Evolutionary conservation across 1,140 invertebrate species (phyloP), one percentile per base, ranked within the genome.

Genomic region (Oreohelix idahoensis): DNA sequence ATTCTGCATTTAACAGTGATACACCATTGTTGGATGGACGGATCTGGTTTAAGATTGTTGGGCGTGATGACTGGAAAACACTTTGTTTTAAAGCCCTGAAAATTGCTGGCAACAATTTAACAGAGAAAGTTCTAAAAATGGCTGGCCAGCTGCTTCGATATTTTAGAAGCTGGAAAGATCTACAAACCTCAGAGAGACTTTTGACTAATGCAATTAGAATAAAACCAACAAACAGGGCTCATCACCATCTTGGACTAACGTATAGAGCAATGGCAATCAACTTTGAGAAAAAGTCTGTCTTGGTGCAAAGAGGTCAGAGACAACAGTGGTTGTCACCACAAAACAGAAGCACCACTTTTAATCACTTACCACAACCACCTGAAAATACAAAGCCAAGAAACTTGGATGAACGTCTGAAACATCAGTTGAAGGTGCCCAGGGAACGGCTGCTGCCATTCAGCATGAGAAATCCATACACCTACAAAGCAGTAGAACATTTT

Each of bases 91-190:
- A 66, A 32, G n/a, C 63, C 29, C 1, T 58, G 15, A 23, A n/a
- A 58, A 32, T 66, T 32, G 11, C 4, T 0, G 11, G 63, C 4
- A n/a, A 66, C 17, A 32, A 66, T 66, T 23, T 13, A 5, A 2
- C 63, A 32, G 63, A 66, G 29, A 66, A 66, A 66, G 63, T 66
- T 11, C 29, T 66, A 66, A 66, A 66, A 66, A 66, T 66, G 8
- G 63, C 63, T 32, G 63, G 63, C 23, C 63, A 66, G 17, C 32
- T 66, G 17, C 32, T 15, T 32, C 63, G 63, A 8, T 66, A 66
- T 32, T 66, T 8, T 17, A 8, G 17, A 8, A 66, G 20, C 0
- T 17, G 32, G 4, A 1, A 32, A 32, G 63, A 32, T 23, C 32
- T 66, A 32, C 23, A 66, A 29, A 66, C 23, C 23, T 66, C 63